These are phyloP conservation scores for Anthopleura xanthogrammica DNA, from an alignment of 92 coral and sea anemone species.

Conservation along the genomic window DNA sequence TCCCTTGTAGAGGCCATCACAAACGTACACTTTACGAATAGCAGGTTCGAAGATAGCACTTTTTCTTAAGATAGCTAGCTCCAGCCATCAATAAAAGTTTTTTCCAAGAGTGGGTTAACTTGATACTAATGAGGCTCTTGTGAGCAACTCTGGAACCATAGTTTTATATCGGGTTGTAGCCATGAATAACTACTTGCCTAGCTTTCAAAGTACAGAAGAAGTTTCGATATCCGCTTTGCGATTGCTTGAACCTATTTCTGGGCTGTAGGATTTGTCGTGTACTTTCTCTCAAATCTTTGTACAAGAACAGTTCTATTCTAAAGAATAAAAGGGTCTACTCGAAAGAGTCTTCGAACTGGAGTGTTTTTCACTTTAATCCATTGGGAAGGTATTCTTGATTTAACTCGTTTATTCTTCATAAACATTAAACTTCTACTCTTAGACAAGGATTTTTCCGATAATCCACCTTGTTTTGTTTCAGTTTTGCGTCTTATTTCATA, in stretches of 20 bases:
- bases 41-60: neutral
- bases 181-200: neutral
- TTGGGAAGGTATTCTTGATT: constrained; percentile 11
- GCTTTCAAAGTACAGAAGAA: neutral
- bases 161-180: neutral
- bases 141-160: constrained; percentile 26
- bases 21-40: constrained; percentile 4
- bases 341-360: constrained; percentile 20
- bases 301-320: neutral
- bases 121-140: constrained; percentile 29
- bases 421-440: constrained; percentile 16
- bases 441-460: constrained; percentile 22
- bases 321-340: constrained; percentile 25
- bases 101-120: constrained; percentile 16
- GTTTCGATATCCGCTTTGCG: neutral
- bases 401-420: constrained; percentile 39
- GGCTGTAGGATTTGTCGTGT: neutral
- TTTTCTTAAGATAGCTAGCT: neutral
- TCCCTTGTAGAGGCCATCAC: no score
- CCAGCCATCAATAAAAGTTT: neutral
- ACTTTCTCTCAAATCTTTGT: neutral
- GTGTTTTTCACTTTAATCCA: constrained; percentile 24
- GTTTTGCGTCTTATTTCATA: constrained; percentile 17
- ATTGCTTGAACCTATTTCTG: neutral
- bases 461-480: constrained; percentile 21